Base-by-base conservation (phyloP, 2,797 vertebrate genomes). In the Rhabdomys pumilio region DNA sequence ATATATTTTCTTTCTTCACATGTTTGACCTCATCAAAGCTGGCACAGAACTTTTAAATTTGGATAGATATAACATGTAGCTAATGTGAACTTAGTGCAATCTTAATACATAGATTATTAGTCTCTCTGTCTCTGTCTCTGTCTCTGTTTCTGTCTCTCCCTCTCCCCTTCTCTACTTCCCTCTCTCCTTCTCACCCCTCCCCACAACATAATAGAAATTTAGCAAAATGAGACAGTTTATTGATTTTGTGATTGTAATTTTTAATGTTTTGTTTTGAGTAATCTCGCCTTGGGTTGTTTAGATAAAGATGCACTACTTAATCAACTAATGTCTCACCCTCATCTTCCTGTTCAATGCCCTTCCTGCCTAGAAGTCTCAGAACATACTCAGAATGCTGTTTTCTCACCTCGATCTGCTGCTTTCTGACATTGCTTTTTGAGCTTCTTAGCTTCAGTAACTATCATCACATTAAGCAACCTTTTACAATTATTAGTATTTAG, bases 381-480 rank as follows among this genome's bases (percentile, higher is more conserved):
- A 63, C 44, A 67, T 63, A 88, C 79, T 92, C 73, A 59, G 85
- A 93, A 63, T 84, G 73, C 80, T 85, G 95, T 97, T 95, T 95
- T 85, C 41, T 97, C 83, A 94, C 95, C 95, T 96, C 95, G 24
- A 90, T 94, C 86, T 97, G 55, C 93, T 96, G 95, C 96, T 94
- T 97, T 96, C 91, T 95, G 90, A 96, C 96, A 91, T 96, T 98
- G 97, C 84, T 93, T 95, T 97, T 96, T 97, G 97, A 96, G 90
- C 97, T 95, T 73, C 91, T 93, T 89, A 93, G 95, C 91, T 53
- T 87, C 93, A 67, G 89, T 97, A 95, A 94, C 97, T 98, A 98
- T 97, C 97, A 98, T 97, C 97, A 98, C 97, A 98, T 98, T 98
- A 97, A 96, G 87, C 76, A 97, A 97, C 95, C 96, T 98, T 98